Evolutionary conservation across 2,888 invertebrate genomes (phyloP), one percentile per base, ranked within the genome.

Genomic region (Eilema sororculum): DNA sequence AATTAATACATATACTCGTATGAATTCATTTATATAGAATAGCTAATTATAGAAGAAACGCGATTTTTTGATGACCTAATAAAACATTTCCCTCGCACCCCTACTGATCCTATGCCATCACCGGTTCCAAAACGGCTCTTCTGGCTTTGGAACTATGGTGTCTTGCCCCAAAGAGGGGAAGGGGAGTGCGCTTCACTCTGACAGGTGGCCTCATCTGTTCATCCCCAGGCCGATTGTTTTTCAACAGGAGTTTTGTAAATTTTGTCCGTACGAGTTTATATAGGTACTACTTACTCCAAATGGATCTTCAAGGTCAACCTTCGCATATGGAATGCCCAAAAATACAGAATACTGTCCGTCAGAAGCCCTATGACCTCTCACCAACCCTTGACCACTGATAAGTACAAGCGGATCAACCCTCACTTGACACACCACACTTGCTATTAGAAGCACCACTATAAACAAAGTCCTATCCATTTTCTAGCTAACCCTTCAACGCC

Each of bases 401-500:
- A 92, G 77, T 16, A 95, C 95, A 46, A 95, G 80, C 0, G 95
- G 95, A 76, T 95, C 95, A 10, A 95, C 90, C 75, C 93, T 90
- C 10, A 86, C 75, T 74, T 90, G 82, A 77, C 85, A 71, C 58
- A 73, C 73, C 60, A 79, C 83, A 76, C 69, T 81, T 30, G 67
- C 68, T 69, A 82, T 65, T 41, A 80, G 68, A 59, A 83, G 67
- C 20, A 84, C 76, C 46, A 79, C 73, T 78, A 78, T 77, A 20
- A 84, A 65, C 33, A 82, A 16, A 52, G 68, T 73, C 33, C 73
- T 69, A 73, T 76, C 73, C 89, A 87, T 87, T 73, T 80, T 86
- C 6, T 33, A 30, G 30, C 64, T 60, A 72, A 69, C 28, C 65
- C 28, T 69, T 68, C 22, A 64, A 28, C n/a, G 16, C 20, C 22